Evolutionary conservation across 1,140 invertebrate species (phyloP).

Genomic region (Thaumatotibia leucotreta): DNA sequence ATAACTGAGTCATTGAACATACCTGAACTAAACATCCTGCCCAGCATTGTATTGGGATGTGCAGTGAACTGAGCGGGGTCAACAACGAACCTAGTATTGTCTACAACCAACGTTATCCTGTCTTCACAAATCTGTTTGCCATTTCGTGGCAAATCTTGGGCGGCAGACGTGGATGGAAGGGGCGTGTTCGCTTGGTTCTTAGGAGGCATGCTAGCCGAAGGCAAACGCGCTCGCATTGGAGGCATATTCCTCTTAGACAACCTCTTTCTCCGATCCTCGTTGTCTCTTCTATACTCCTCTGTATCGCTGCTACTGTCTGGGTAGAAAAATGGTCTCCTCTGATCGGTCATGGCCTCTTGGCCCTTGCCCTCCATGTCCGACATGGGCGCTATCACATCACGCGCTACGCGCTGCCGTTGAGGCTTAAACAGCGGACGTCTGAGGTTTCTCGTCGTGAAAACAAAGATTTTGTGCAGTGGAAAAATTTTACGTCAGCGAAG

Average conservation of each 20-base stretch:
- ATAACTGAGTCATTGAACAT: conserved; percentile 15
- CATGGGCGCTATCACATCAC: conserved; percentile 65
- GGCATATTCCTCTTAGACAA: conserved; percentile 59
- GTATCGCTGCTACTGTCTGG: conserved; percentile 67
- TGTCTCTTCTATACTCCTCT: conserved; percentile 59
- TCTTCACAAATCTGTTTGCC: conserved; percentile 79
- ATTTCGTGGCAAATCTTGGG: conserved; percentile 50
- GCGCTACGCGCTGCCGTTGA: conserved; percentile 30
- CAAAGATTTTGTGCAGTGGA: conserved; percentile 12
- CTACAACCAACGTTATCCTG: conserved; percentile 93
- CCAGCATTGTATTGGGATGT: conserved; percentile 95
- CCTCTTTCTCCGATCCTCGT: conserved; percentile 58
- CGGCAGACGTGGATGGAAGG: conserved; percentile 52
- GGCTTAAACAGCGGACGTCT: neutral
- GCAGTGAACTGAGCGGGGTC: conserved; percentile 94
- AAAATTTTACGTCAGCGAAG: conserved; percentile 9
- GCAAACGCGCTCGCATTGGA: conserved; percentile 35
- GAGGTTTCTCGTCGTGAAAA: conserved; percentile 11
- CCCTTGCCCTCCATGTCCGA: conserved; percentile 58
- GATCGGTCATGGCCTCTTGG: conserved; percentile 63
- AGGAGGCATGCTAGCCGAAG: conserved; percentile 40
- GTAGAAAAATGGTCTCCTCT: conserved; percentile 56
- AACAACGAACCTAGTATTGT: conserved; percentile 94
- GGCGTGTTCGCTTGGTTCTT: conserved; percentile 49
- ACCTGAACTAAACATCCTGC: conserved; percentile 97